Conservation (phyloP, 2,888 invertebrate genomes). For the Conistra vaccinii region DNA sequence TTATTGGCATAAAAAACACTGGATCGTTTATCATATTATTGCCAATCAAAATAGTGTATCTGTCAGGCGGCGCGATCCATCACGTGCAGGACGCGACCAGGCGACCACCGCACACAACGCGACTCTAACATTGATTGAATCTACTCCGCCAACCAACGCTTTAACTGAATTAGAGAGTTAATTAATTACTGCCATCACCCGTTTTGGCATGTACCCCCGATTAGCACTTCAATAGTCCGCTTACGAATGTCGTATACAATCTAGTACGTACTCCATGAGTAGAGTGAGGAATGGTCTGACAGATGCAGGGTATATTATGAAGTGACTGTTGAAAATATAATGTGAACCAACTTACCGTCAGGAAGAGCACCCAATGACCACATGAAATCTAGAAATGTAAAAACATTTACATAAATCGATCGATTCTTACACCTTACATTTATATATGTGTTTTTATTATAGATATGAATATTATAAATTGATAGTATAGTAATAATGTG, state of each 20-base stretch:
- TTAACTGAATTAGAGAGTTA: constrained; percentile 78
- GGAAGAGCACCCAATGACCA: constrained; percentile 99
- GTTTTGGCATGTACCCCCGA: constrained; percentile 75
- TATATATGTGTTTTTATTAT: constrained; percentile 77
- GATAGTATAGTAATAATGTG: constrained; percentile 77
- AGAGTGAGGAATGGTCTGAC: constrained; percentile 75
- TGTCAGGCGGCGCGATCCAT: constrained; percentile 88
- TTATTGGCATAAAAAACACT: no score
- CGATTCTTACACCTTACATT: constrained; percentile 87
- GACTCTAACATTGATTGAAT: constrained; percentile 77
- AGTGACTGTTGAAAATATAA: constrained; percentile 83
- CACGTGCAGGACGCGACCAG: constrained; percentile 76
- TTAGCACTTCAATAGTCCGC: constrained; percentile 73
- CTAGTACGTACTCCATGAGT: constrained; percentile 51
- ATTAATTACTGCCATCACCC: constrained; percentile 78
- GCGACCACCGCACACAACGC: constrained; percentile 62
- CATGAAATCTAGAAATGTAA: constrained; percentile 98
- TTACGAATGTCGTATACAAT: constrained; percentile 58
- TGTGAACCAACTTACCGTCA: constrained; percentile 95
- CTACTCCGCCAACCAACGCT: constrained; percentile 76
- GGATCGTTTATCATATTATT: constrained; percentile 89
- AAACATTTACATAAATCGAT: constrained; percentile 91
- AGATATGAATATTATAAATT: constrained; percentile 72
- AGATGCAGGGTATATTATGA: constrained; percentile 79
- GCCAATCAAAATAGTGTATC: constrained; percentile 91